Evolutionary conservation across 2,797 vertebrate genomes (phyloP).

Genomic region (Phoxinus dragarum): DNA sequence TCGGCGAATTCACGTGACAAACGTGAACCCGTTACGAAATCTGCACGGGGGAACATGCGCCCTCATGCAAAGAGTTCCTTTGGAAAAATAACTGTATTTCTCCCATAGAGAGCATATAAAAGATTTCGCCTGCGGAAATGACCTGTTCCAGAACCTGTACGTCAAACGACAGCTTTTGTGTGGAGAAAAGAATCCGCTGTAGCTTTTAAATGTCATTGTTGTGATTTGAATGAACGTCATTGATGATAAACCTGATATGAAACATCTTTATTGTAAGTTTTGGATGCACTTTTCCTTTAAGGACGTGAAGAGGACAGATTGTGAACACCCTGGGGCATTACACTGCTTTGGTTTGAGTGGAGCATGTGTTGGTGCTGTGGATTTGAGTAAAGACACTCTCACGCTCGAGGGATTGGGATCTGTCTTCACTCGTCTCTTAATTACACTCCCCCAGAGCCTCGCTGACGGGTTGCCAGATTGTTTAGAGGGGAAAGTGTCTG

Average conservation of each 20-base stretch:
- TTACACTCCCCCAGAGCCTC: conserved; percentile 13
- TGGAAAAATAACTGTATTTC: neutral
- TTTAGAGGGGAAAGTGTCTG: neutral
- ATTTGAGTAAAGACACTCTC: neutral
- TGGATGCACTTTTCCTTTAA: neutral
- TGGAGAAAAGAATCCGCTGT: neutral
- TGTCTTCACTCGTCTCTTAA: conserved; percentile 26
- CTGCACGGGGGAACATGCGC: too few species aligned
- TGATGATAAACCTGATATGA: neutral
- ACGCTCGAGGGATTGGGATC: neutral
- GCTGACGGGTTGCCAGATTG: conserved; percentile 23
- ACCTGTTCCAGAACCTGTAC: neutral
- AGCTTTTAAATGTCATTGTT: neutral
- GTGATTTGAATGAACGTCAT: neutral
- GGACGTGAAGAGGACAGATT: neutral
- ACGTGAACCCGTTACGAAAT: too few species aligned
- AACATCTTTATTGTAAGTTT: neutral
- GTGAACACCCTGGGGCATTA: neutral
- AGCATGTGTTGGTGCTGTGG: conserved; percentile 22
- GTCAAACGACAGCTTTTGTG: neutral
- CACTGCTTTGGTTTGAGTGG: neutral
- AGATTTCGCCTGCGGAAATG: neutral
- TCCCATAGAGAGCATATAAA: too few species aligned
- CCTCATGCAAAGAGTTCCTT: neutral
- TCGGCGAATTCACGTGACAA: too few species aligned